phyloP scores from a whole-genome alignment of 1,140 invertebrate species.

The Zophobas atratus region DNA sequence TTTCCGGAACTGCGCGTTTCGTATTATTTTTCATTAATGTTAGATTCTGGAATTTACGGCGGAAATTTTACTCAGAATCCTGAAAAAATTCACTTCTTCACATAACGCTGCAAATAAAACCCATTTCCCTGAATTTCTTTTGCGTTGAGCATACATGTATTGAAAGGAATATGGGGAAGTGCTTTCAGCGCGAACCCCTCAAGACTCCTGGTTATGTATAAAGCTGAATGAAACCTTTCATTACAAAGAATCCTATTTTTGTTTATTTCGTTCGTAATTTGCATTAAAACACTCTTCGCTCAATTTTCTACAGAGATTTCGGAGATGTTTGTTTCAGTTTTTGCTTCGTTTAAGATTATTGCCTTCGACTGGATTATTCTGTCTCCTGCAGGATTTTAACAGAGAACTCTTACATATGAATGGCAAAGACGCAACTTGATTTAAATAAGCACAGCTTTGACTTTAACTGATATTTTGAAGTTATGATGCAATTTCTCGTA shows the following conservation, averaged over 20 bases:
- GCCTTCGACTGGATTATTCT: conserved; percentile 17
- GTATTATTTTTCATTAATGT: conserved; percentile 10
- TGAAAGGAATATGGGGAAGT: conserved; percentile 40
- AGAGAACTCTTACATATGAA: not conserved
- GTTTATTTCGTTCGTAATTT: conserved; percentile 30
- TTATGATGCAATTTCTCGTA: no score
- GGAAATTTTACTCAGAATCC: not conserved
- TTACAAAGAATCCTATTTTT: conserved; percentile 36
- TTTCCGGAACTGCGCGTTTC: not conserved
- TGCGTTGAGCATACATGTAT: conserved; percentile 25
- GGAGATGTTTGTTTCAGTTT: conserved; percentile 13
- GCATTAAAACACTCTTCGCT: conserved; percentile 31
- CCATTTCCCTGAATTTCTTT: conserved; percentile 30
- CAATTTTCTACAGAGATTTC: not conserved
- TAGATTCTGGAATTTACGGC: not conserved
- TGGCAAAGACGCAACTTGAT: not conserved
- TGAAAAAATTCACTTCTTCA: conserved; percentile 35
- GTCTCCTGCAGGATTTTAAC: not conserved
- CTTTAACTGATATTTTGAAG: not conserved
- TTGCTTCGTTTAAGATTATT: conserved; percentile 16
- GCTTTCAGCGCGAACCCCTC: conserved; percentile 33
- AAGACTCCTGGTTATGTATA: conserved; percentile 33
- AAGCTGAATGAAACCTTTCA: conserved; percentile 35
- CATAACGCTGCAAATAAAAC: conserved; percentile 18
- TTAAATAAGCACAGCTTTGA: conserved; percentile 1